Evolutionary conservation across 2,113 vertebrate species (phyloP), one percentile per base, ranked within the genome.

Genomic region (Zonotrichia leucophrys): DNA sequence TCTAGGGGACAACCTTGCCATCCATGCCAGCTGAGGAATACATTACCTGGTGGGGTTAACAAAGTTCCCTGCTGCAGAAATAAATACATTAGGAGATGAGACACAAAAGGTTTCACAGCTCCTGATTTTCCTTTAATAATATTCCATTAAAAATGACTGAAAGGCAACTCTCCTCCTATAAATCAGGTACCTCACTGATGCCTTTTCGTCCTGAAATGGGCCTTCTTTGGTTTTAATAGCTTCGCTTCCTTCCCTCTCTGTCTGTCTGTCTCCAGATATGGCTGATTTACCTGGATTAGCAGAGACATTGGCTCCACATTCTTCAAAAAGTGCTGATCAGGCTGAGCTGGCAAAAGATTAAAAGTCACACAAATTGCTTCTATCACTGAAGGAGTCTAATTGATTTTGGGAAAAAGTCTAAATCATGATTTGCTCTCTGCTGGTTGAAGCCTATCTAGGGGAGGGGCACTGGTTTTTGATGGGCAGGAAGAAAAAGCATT

Each of bases 81-180:
- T 98, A 98, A 98, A 98, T 97, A 97, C 96, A 98, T 98, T 97
- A 98, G 95, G 90, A 96, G 90, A 96, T 88, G 94, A 97, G 96
- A 93, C 87, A 95, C 77, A 92, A 92, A 97, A 97, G 95, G 92
- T 96, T 97, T 97, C 97, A 96, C 94, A 97, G 96, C 95, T 97
- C 95, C 95, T 96, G 94, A 96, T 97, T 96, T 96, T 96, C 95
- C 95, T 97, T 98, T 98, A 97, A 97, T 97, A 97, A 95, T 96
- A 97, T 97, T 97, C 96, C 97, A 97, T 98, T 97, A 97, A 97
- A 97, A 97, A 96, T 97, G 96, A 98, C 68, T 87, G 94, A 96
- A 97, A 97, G 95, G 85, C 89, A 83, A 83, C 81, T 87, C 52
- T 97, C 55, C 92, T 96, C 55, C 80, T 92, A 95, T 97, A 97